Evolutionary conservation across 1,140 invertebrate genomes (phyloP).

Genomic region (Coelopa frigida): DNA sequence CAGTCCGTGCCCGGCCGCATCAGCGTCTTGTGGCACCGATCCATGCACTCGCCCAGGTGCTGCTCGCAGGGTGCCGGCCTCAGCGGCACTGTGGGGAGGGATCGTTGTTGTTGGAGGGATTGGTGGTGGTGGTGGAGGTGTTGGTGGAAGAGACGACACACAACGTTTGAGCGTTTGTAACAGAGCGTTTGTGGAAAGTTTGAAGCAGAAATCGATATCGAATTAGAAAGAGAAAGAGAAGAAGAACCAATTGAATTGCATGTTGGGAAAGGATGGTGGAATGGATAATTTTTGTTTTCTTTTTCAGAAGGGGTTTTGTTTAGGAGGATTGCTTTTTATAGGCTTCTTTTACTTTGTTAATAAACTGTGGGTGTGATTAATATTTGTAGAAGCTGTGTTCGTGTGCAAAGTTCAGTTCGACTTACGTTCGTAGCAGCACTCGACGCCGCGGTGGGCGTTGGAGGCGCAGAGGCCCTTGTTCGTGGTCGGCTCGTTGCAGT

Average conservation of each 20-base stretch:
- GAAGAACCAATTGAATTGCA: no score
- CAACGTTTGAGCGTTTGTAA: no score
- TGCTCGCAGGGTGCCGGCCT: slow-evolving; percentile 35
- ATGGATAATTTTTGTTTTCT: no score
- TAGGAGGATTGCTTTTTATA: no score
- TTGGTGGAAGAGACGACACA: no score
- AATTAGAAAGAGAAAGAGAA: no score
- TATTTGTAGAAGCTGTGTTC: slow-evolving; percentile 5
- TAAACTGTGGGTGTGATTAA: background rate
- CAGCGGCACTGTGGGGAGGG: slow-evolving; percentile 25
- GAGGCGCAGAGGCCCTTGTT: slow-evolving; percentile 39
- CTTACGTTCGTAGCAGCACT: slow-evolving; percentile 45
- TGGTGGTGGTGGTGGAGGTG: background rate
- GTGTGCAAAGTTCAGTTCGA: slow-evolving; percentile 10
- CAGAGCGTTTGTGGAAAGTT: no score
- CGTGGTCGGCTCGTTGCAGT: slow-evolving; percentile 30
- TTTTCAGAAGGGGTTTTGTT: no score
- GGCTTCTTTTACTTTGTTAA: background rate
- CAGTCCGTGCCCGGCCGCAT: slow-evolving; percentile 33
- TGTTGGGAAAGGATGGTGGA: no score
- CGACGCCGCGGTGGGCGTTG: slow-evolving; percentile 31
- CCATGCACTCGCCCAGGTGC: slow-evolving; percentile 32
- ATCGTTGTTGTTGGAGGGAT: background rate
- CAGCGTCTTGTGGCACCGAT: slow-evolving; percentile 22
- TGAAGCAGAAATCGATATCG: no score